phyloP scores from a whole-genome alignment of 2,888 invertebrate species.

The Scrobipalpa costella region DNA sequence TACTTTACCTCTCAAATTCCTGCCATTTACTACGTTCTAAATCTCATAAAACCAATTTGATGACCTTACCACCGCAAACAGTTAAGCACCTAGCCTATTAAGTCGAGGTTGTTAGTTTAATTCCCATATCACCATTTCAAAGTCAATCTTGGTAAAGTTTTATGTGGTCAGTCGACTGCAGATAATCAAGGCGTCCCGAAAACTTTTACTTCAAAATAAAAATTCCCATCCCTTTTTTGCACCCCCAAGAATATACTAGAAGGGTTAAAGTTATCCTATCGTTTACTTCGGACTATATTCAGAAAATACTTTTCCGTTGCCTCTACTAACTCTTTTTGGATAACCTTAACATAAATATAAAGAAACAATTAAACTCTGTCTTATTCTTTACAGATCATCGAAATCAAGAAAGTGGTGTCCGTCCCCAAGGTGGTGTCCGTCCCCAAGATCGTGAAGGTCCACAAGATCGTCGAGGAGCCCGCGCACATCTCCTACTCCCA shows the following conservation, averaged over 20 bases:
- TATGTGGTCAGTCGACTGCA: background rate
- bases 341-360: too few relatives aligned
- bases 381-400: slow-evolving; percentile 40
- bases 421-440: slow-evolving; percentile 55
- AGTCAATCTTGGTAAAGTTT: background rate
- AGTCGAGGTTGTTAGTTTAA: slow-evolving; percentile 1
- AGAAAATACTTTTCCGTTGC: too few relatives aligned
- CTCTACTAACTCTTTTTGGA: too few relatives aligned
- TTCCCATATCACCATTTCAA: background rate
- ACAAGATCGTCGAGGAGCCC: slow-evolving; percentile 47
- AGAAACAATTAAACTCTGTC: too few relatives aligned
- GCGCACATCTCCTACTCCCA: slow-evolving; percentile 44
- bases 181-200: background rate
- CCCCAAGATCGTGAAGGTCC: slow-evolving; percentile 49
- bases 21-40: slow-evolving; percentile 4
- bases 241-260: too few relatives aligned
- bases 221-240: too few relatives aligned
- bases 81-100: background rate
- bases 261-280: too few relatives aligned
- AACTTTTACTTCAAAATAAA: background rate
- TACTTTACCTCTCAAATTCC: slow-evolving; percentile 16
- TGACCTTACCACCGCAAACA: background rate
- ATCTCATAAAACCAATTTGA: background rate
- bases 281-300: too few relatives aligned
- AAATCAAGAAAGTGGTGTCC: slow-evolving; percentile 52